Base-by-base conservation (phyloP, 2,113 vertebrate genomes). In the Nycticorax nycticorax region DNA sequence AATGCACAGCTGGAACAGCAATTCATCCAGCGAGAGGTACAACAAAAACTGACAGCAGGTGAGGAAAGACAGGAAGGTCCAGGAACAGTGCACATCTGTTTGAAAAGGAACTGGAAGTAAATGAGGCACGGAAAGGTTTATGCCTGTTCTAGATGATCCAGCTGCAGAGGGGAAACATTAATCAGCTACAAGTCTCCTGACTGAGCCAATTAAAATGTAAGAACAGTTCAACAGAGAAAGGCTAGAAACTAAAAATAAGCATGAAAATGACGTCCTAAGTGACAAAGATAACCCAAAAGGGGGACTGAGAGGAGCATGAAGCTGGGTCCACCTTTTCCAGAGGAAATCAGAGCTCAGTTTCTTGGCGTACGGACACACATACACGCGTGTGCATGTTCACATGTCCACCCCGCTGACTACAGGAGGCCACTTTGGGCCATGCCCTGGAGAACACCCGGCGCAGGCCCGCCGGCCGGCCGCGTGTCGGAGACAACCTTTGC, bases 101-200 rank as follows among this genome's bases (percentile, higher is more conserved):
- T 83, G 64, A 73, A 95, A 93, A 94, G 93, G 88, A 96, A 93
- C 74, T 94, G 48, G 71, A 85, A 93, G 67, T 77, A 93, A 85
- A 95, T 63, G 78, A 95, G 74, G 89, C 85, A 76, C 47, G 53
- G 67, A 74, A 88, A 82, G 71, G 33, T 76, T 95, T 93, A 56
- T 77, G 74, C 71, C 57, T 92, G 3, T 23, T 76, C 71, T 66
- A 90, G 71, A 92, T 69, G 85, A 87, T 85, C 78, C 75, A 88
- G 88, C 75, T 82, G 82, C 81, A 79, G 20, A 88, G 41, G 24
- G n/a, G 52, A 74, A 93, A 69, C 78, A 95, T 93, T 95, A 79
- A 94, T 96, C 79, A 92, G 59, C 57, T 68, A 79, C 57, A 72
- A 64, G 69, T 82, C 62, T 87, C 69, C 77, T 45, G 62, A 82